Percentiles rank a stretch among this genome's conserved stretches.
Evolutionary conservation across 2,113 vertebrate species (phyloP).

Genomic region (Siniperca knerii): DNA sequence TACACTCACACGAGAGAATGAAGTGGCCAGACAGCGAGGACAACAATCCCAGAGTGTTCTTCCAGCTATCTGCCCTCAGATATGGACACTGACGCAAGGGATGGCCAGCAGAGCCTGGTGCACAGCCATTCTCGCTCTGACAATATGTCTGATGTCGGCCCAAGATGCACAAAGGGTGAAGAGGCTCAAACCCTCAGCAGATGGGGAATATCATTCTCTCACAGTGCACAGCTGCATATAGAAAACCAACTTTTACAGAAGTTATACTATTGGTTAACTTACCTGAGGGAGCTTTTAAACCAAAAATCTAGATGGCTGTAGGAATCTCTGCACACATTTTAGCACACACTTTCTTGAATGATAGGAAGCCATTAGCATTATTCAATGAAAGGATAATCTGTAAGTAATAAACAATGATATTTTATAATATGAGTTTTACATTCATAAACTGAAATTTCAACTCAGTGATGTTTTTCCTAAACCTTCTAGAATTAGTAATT

Average conservation of each 20-base stretch:
- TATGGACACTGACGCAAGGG: slow-evolving; percentile 29
- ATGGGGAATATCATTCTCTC: slow-evolving; percentile 45
- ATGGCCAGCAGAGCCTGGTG: slow-evolving; percentile 34
- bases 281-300: background rate
- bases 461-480: background rate
- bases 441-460: background rate
- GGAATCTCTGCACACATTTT: background rate
- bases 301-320: background rate
- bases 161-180: slow-evolving; percentile 48
- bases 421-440: background rate
- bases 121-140: slow-evolving; percentile 22
- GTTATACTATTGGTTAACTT: background rate
- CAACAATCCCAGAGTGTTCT: slow-evolving; percentile 39
- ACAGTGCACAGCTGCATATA: slow-evolving; percentile 17
- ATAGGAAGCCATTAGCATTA: background rate
- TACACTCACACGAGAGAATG: background rate
- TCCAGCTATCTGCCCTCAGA: slow-evolving; percentile 52
- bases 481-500: too few species aligned
- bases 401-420: background rate
- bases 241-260: slow-evolving; percentile 9
- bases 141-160: slow-evolving; percentile 58
- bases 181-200: slow-evolving; percentile 35
- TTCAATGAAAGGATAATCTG: background rate
- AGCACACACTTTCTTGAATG: background rate
- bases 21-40: slow-evolving; percentile 26